Evolutionary conservation across 64 coral and sea anemone species (phyloP).

Genomic region (Pachyseris speciosa): DNA sequence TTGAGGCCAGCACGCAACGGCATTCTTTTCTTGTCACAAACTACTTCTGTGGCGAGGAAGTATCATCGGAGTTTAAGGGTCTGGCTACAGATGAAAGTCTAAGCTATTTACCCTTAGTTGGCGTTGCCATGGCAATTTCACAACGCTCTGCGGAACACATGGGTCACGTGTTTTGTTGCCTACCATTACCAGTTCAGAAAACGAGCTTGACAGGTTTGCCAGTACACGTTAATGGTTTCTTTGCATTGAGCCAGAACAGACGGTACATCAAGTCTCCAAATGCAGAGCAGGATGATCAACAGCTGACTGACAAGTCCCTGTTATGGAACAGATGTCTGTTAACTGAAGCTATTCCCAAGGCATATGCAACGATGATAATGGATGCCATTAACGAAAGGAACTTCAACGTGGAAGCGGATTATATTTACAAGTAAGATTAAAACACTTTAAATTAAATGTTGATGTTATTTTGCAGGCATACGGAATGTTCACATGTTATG

Average conservation of each 20-base stretch:
- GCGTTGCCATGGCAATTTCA: slow-evolving; percentile 40
- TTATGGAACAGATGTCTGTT: slow-evolving; percentile 79
- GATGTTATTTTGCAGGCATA: background rate
- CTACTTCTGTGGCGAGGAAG: slow-evolving; percentile 55
- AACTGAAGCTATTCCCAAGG: slow-evolving; percentile 74
- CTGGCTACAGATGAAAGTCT: slow-evolving; percentile 68
- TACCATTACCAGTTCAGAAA: slow-evolving; percentile 84
- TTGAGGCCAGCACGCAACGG: background rate
- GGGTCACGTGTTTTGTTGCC: slow-evolving; percentile 80
- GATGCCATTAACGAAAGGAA: slow-evolving; percentile 3
- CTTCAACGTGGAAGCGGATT: background rate
- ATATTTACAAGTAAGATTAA: background rate
- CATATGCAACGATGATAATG: slow-evolving; percentile 66
- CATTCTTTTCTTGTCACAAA: slow-evolving; percentile 75
- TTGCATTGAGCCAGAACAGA: slow-evolving; percentile 92
- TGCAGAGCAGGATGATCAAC: slow-evolving; percentile 31
- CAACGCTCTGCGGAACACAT: background rate
- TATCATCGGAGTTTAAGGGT: slow-evolving; percentile 47
- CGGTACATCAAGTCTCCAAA: slow-evolving; percentile 81
- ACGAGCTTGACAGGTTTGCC: slow-evolving; percentile 92
- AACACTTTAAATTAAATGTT: background rate
- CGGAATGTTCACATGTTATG: no score
- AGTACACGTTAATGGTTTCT: slow-evolving; percentile 95
- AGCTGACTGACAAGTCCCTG: slow-evolving; percentile 79
- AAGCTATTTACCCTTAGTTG: slow-evolving; percentile 81